These are phyloP conservation scores for Notamacropus eugenii DNA, from an alignment of 2,797 vertebrate genomes.

Conservation along the genomic window DNA sequence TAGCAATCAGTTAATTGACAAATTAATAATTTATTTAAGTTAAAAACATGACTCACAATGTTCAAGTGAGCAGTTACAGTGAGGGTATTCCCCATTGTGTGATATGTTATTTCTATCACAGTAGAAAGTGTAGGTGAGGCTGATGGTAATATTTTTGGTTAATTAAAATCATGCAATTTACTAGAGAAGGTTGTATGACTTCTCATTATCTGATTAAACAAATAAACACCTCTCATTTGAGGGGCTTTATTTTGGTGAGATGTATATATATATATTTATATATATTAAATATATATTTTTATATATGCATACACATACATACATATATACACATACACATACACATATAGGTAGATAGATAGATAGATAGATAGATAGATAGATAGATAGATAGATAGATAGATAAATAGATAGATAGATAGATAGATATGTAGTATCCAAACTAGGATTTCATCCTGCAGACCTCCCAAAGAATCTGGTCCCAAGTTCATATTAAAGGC, in stretches of 20 bases:
- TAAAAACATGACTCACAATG: background rate
- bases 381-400: too few relatives aligned
- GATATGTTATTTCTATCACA: background rate
- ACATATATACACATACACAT: too few relatives aligned
- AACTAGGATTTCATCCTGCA: constrained; percentile 39
- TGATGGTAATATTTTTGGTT: constrained; percentile 31
- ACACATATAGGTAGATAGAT: too few relatives aligned
- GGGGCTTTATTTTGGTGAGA: constrained; percentile 54
- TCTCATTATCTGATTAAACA: constrained; percentile 2
- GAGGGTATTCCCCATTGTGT: background rate
- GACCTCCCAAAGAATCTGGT: constrained; percentile 18
- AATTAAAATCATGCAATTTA: constrained; percentile 48
- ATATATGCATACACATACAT: background rate
- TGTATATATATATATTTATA: background rate
- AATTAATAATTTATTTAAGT: constrained; percentile 9
- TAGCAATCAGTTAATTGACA: constrained; percentile 29
- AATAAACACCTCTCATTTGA: constrained; percentile 32
- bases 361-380: too few relatives aligned
- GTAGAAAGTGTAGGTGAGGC: background rate
- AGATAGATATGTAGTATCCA: background rate
- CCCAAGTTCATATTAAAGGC: constrained; percentile 31
- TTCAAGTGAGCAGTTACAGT: background rate
- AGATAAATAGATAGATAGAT: too few relatives aligned
- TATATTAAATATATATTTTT: background rate
- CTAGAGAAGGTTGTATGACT: constrained; percentile 28